phyloP scores from a whole-genome alignment of 2,113 vertebrate species.

The Solea senegalensis region DNA sequence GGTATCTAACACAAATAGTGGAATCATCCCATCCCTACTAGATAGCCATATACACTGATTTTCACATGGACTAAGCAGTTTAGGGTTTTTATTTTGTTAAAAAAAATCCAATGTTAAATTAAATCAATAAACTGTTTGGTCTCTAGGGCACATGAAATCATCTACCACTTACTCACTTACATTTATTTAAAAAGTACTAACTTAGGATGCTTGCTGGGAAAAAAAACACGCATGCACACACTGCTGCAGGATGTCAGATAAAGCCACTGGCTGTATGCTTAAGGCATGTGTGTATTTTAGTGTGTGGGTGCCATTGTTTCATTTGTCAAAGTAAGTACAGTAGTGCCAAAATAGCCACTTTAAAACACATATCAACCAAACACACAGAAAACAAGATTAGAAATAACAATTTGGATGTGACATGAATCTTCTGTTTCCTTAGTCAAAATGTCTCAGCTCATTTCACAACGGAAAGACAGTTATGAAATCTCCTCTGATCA shows the following conservation, averaged over 20 bases:
- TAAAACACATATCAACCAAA: not conserved
- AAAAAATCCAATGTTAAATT: too few relatives aligned
- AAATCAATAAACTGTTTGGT: too few relatives aligned
- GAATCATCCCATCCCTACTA: too few relatives aligned
- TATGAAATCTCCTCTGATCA: conserved; percentile 15
- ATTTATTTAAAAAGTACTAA: too few relatives aligned
- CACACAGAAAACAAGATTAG: not conserved
- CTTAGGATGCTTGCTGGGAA: not conserved
- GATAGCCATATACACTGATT: too few relatives aligned
- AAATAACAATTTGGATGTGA: not conserved
- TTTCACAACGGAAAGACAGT: conserved; percentile 52
- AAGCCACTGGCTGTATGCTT: conserved; percentile 9
- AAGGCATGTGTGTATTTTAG: not conserved
- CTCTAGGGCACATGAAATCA: too few relatives aligned
- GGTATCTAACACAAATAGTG: too few relatives aligned
- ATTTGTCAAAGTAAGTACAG: not conserved
- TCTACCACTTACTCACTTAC: too few relatives aligned
- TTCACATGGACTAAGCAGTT: too few relatives aligned
- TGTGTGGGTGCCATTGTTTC: not conserved
- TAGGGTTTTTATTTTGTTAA: too few relatives aligned
- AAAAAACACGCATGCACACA: not conserved
- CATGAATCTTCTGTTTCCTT: not conserved
- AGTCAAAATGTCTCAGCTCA: conserved; percentile 42
- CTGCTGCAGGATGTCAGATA: conserved; percentile 58
- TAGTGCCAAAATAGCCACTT: not conserved